phyloP scores from a whole-genome alignment of 2,888 invertebrate species.

The Celastrina argiolus region DNA sequence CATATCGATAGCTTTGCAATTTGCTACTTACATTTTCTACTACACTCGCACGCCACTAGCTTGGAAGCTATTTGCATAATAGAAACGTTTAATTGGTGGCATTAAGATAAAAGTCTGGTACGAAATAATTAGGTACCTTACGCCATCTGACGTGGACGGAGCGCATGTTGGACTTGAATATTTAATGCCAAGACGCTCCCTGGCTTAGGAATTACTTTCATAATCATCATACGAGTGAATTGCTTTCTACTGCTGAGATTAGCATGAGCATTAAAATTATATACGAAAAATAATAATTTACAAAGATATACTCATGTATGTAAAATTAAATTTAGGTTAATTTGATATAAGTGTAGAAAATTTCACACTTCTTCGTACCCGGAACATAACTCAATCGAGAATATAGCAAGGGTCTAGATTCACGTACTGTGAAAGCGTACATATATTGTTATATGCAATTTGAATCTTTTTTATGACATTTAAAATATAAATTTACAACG shows the following conservation, averaged over 20 bases:
- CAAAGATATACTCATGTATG: too few species aligned
- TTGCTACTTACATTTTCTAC: too few species aligned
- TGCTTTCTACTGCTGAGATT: too few species aligned
- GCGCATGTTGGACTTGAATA: slow-evolving; percentile 8
- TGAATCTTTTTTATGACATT: not conserved
- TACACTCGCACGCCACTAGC: not conserved
- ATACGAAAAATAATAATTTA: too few species aligned
- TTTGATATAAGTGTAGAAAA: too few species aligned
- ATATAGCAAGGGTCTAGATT: too few species aligned
- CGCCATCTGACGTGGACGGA: not conserved
- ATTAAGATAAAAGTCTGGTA: not conserved
- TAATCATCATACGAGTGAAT: not conserved
- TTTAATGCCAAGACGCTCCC: slow-evolving; percentile 7
- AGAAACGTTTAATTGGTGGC: not conserved
- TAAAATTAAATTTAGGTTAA: too few species aligned
- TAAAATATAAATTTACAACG: not conserved
- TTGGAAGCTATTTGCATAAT: not conserved
- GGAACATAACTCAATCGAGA: too few species aligned
- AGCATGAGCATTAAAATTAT: too few species aligned
- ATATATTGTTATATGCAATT: not conserved
- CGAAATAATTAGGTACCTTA: slow-evolving; percentile 5
- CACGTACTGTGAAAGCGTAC: too few species aligned
- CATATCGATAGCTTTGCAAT: too few species aligned
- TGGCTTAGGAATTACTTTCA: not conserved
- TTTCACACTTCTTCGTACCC: too few species aligned